Evolutionary conservation across 2,888 invertebrate genomes (phyloP).

Genomic region (Capitulum mitella): DNA sequence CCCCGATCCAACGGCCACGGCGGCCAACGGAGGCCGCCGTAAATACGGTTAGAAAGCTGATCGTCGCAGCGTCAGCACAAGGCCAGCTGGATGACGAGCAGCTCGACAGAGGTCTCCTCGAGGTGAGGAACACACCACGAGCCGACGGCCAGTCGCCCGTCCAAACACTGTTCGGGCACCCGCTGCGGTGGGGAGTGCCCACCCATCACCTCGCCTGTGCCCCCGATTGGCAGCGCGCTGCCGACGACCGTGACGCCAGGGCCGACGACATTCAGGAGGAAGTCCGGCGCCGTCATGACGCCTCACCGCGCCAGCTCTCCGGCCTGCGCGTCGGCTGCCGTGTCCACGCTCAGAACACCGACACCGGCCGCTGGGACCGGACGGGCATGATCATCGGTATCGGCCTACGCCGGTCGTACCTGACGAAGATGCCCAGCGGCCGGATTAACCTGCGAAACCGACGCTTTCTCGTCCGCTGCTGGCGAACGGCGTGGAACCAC

Average conservation of each 20-base stretch:
- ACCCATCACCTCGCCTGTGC: constrained; percentile 15
- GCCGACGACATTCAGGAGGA: not conserved
- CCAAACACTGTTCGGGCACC: constrained; percentile 21
- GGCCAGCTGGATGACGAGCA: not conserved
- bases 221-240: constrained; percentile 25
- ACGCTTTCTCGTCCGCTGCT: not conserved
- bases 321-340: not conserved
- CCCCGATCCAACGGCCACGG: constrained; percentile 24
- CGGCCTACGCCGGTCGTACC: not conserved
- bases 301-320: not conserved
- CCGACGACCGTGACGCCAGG: constrained; percentile 19
- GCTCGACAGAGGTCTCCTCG: constrained; percentile 25
- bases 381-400: not conserved
- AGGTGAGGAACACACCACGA: constrained; percentile 36
- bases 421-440: constrained; percentile 16
- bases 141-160: constrained; percentile 30
- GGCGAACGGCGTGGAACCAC: not conserved
- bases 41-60: not conserved
- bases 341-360: not conserved
- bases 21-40: constrained; percentile 20
- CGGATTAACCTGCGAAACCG: constrained; percentile 20
- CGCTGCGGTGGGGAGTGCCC: constrained; percentile 5
- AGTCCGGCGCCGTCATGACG: not conserved
- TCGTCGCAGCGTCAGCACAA: not conserved
- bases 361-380: constrained; percentile 5